Conservation (phyloP, 2,797 vertebrate genomes). For the Anguilla pacifica region DNA sequence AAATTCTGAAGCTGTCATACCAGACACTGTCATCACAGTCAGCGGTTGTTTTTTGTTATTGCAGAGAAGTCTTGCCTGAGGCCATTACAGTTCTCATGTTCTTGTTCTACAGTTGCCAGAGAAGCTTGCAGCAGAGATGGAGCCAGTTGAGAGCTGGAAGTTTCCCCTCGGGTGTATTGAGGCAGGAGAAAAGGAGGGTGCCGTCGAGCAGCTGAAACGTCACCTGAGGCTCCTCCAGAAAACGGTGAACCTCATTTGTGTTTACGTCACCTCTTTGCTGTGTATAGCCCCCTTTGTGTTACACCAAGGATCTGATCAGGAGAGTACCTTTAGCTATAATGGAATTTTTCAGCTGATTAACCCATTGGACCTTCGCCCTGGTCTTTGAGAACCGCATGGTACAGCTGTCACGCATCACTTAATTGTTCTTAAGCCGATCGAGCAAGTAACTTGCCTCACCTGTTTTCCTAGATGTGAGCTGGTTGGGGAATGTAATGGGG, state of each 20-base stretch:
- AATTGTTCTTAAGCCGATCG: background rate
- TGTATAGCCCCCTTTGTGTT: background rate
- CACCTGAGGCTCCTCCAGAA: slow-evolving; percentile 81
- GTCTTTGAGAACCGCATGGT: background rate
- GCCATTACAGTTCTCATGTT: background rate
- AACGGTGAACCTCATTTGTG: slow-evolving; percentile 72
- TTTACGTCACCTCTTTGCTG: slow-evolving; percentile 20
- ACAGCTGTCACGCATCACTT: background rate
- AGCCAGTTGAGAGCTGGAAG: slow-evolving; percentile 84
- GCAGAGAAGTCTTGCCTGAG: background rate
- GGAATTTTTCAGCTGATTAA: background rate
- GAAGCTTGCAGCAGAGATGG: slow-evolving; percentile 77
- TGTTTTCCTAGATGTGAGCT: background rate
- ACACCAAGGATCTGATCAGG: background rate
- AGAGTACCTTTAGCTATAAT: background rate
- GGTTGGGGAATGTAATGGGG: background rate
- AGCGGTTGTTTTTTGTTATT: background rate
- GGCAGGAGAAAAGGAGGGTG: slow-evolving; percentile 67
- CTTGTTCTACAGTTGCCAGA: slow-evolving; percentile 75
- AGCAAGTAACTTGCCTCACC: background rate
- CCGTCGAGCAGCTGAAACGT: slow-evolving; percentile 72
- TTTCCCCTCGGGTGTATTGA: slow-evolving; percentile 75
- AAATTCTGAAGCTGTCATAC: background rate
- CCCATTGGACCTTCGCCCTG: background rate
- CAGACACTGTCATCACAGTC: background rate